These are phyloP conservation scores for Anodontia alba DNA, from an alignment of 2,888 invertebrate genomes.

Conservation along the genomic window DNA sequence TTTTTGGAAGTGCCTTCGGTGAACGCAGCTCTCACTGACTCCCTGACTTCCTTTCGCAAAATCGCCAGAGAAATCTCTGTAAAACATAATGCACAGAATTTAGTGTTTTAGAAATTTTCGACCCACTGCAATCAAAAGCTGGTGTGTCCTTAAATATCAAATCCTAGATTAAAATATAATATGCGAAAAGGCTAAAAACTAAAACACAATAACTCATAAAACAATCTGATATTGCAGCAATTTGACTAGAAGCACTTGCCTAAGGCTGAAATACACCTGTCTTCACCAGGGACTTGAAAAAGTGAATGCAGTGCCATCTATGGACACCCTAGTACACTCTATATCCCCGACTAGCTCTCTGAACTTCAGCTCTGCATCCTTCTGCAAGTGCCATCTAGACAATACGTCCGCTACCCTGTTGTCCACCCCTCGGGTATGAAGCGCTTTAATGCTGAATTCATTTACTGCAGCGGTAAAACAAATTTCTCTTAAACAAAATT, in stretches of 20 bases:
- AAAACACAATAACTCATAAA: no score
- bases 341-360: background rate
- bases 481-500: background rate
- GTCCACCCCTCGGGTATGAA: background rate
- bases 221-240: no score
- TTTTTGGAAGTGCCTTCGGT: background rate
- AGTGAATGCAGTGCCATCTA: background rate
- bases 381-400: background rate
- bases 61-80: background rate
- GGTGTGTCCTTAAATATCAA: no score
- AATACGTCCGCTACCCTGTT: background rate
- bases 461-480: background rate
- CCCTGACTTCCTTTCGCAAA: background rate
- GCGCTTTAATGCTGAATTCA: background rate
- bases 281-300: background rate
- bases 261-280: no score
- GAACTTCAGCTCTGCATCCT: background rate
- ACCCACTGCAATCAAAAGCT: no score
- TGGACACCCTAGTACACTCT: background rate
- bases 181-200: no score
- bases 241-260: no score
- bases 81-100: no score
- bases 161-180: no score
- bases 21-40: background rate
- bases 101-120: no score